Percentiles rank a stretch among this genome's conserved stretches.
These are phyloP conservation scores for Virgularia gustaviana DNA, from an alignment of 92 coral and sea anemone genomes.

Conservation along the genomic window DNA sequence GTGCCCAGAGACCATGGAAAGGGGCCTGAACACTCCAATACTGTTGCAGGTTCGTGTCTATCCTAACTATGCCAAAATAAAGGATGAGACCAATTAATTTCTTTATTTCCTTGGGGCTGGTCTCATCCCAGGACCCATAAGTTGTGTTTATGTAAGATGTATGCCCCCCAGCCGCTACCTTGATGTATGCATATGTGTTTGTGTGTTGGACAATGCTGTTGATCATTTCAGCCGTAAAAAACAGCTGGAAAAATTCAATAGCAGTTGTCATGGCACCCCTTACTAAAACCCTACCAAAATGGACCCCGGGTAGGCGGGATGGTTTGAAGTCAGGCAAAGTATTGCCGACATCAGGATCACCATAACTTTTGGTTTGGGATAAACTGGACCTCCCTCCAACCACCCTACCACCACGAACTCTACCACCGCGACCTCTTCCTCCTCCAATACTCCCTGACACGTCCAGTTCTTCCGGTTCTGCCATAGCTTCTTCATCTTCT, in stretches of 20 bases:
- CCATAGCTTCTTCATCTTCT: too few species aligned
- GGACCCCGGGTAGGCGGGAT: conserved; percentile 50
- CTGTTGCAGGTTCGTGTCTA: conserved; percentile 34
- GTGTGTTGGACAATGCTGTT: conserved; percentile 49
- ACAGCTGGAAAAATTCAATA: conserved; percentile 58
- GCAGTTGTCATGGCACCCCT: conserved; percentile 58
- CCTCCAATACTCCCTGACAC: too few species aligned
- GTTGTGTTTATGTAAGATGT: conserved; percentile 36
- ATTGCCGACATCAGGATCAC: conserved; percentile 50
- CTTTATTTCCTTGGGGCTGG: conserved; percentile 51
- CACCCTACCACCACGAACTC: too few species aligned
- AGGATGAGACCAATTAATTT: conserved; percentile 49
- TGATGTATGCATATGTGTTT: conserved; percentile 56
- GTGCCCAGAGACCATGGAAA: conserved; percentile 74
- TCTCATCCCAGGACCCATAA: conserved; percentile 65
- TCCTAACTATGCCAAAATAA: conserved; percentile 63
- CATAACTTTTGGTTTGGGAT: conserved; percentile 53
- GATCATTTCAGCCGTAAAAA: conserved; percentile 54
- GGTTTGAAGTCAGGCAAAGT: conserved; percentile 58
- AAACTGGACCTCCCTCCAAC: too few species aligned
- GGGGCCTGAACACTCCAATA: conserved; percentile 65
- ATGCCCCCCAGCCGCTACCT: conserved; percentile 43
- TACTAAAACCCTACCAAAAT: conserved; percentile 36
- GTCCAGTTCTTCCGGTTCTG: too few species aligned
- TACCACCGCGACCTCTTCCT: too few species aligned